Conservation (phyloP, 2,113 vertebrate species). For the Amphilophus citrinellus region DNA sequence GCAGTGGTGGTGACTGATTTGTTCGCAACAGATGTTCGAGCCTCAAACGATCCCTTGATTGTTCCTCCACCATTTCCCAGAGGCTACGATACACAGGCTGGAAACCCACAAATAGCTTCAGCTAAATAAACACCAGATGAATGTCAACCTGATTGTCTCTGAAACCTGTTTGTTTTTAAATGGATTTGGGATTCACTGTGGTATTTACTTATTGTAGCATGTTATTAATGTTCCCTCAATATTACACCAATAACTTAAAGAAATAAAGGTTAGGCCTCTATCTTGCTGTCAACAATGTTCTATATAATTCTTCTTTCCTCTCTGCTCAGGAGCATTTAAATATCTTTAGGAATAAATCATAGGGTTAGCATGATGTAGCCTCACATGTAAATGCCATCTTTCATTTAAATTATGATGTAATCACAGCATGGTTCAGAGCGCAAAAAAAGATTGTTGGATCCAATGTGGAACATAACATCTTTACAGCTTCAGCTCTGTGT, state of each 20-base stretch:
- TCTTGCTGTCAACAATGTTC: not conserved
- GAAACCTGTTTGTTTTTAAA: conserved; percentile 56
- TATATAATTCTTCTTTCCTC: not conserved
- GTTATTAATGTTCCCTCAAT: conserved; percentile 27
- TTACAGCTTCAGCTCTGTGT: conserved; percentile 43
- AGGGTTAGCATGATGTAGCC: conserved; percentile 25
- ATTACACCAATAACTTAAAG: not conserved
- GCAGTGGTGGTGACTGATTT: conserved; percentile 59
- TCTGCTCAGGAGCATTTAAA: not conserved
- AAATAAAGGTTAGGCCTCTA: not conserved
- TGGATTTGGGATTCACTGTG: conserved; percentile 42
- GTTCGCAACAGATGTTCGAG: conserved; percentile 72
- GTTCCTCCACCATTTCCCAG: conserved; percentile 44
- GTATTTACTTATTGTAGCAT: conserved; percentile 37
- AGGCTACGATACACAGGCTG: conserved; percentile 31
- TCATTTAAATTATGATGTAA: conserved; percentile 43
- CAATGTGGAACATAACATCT: conserved; percentile 22
- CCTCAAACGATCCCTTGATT: conserved; percentile 54
- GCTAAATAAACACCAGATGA: conserved; percentile 74
- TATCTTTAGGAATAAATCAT: conserved; percentile 24
- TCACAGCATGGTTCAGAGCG: conserved; percentile 30
- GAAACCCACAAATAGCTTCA: conserved; percentile 63
- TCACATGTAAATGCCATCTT: conserved; percentile 23
- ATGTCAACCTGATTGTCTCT: conserved; percentile 62
- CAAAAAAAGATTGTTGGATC: conserved; percentile 11